Evolutionary conservation across 2,113 vertebrate genomes (phyloP), one percentile per base, ranked within the genome.

Genomic region (Haplotaxodon microlepis): DNA sequence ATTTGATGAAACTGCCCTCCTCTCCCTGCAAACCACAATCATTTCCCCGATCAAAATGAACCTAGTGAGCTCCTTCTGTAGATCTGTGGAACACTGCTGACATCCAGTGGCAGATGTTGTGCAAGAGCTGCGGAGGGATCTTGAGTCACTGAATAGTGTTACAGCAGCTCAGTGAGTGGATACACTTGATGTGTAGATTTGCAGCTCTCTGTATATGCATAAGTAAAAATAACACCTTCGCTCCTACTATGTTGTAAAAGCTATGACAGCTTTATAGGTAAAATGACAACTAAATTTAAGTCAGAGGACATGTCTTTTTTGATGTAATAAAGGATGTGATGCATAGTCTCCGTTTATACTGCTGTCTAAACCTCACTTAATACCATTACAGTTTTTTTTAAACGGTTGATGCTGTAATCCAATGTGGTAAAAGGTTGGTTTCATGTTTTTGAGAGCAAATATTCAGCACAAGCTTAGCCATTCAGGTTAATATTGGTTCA

Each of bases 91-190:
- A 31, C 91, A 87, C 80, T 94, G 87, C 51, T 93, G 95, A 94
- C 95, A 94, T 92, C 96, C 89, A 92, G 95, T 95, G 93, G 92
- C 76, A 27, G 79, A 5, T 27, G 38, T 29, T 40, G 71, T 34
- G 78, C n/a, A 36, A n/a, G 45, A 9, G 17, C 42, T 51, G 29
- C 73, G 2, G 27, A 31, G 27, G 45, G 9, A 53, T 38, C 54
- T 59, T n/a, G 5, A 84, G 29, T 24, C 21, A 34, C 42, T 21
- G 17, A 82, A 78, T 12, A 51, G 73, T 53, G 61, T 19, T 73
- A 56, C n/a, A 47, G 40, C 40, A 17, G 21, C 57, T 78, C 13
- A 3, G 29, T 51, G 27, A 34, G 45, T 19, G 45, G 73, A 12
- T 34, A 34, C 45, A 13, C 27, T 34, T 13, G 27, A 34, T 51